phyloP scores from a whole-genome alignment of 2,113 vertebrate genomes.

The Etheostoma cragini region DNA sequence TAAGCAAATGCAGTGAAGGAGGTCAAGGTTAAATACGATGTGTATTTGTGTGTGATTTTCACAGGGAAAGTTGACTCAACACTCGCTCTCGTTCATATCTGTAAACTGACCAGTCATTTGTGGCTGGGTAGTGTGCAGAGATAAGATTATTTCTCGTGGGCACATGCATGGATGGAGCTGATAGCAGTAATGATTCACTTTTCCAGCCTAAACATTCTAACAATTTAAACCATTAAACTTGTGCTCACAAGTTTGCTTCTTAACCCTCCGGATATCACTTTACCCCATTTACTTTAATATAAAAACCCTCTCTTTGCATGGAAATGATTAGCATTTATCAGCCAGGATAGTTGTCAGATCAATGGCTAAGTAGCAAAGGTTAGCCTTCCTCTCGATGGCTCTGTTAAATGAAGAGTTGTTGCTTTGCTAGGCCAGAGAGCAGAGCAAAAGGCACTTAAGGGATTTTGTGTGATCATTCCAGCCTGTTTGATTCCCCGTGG shows the following conservation, averaged over 20 bases:
- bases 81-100: constrained; percentile 1
- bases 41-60: constrained; percentile 27
- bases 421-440: constrained; percentile 34
- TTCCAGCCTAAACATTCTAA: constrained; percentile 27
- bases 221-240: constrained; percentile 53
- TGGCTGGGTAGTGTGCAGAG: constrained; percentile 8
- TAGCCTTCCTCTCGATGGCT: constrained; percentile 41
- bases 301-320: constrained; percentile 44
- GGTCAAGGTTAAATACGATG: constrained; percentile 26
- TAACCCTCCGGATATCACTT: constrained; percentile 43
- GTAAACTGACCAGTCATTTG: constrained; percentile 12
- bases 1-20: constrained; percentile 33
- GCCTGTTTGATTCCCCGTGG: constrained; percentile 76
- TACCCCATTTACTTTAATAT: constrained; percentile 32
- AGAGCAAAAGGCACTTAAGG: constrained; percentile 70
- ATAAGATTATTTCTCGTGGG: constrained; percentile 28
- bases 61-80: constrained; percentile 19
- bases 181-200: constrained; percentile 45
- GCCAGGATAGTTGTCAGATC: constrained; percentile 45
- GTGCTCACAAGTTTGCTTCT: constrained; percentile 26
- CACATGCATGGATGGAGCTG: constrained; percentile 20
- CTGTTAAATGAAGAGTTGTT: constrained; percentile 58
- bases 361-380: constrained; percentile 55
- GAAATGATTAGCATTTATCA: constrained; percentile 57
- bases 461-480: constrained; percentile 77